Evolutionary conservation across 2,797 vertebrate species (phyloP).

Genomic region (Gymnoscopelus microlampas): DNA sequence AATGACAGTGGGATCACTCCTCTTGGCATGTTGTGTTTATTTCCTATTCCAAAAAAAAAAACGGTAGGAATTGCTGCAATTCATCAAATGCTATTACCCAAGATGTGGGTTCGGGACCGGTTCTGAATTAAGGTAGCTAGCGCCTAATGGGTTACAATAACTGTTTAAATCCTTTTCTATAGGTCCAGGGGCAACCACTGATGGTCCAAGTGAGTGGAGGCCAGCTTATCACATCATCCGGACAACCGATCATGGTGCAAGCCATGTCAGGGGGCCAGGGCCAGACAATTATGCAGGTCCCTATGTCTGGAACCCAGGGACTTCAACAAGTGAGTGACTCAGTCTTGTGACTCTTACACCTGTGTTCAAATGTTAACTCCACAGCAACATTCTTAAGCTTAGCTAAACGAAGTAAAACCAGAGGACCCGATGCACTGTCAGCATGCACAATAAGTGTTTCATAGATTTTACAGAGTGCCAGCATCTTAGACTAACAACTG

Average conservation of each 20-base stretch:
- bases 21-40: conserved; percentile 6
- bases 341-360: background rate
- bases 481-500: too few species aligned
- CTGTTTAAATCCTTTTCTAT: conserved; percentile 19
- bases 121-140: conserved; percentile 6
- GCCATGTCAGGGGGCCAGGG: conserved; percentile 95
- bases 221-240: conserved; percentile 97
- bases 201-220: conserved; percentile 99
- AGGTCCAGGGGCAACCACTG: conserved; percentile 97
- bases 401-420: too few species aligned
- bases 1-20: conserved; percentile 9
- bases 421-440: too few species aligned
- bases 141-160: conserved; percentile 35
- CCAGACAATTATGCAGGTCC: conserved; percentile 99
- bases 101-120: conserved; percentile 5
- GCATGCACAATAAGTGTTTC: too few species aligned
- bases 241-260: conserved; percentile 99
- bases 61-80: conserved; percentile 4
- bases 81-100: conserved; percentile 11
- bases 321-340: conserved; percentile 90
- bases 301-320: conserved; percentile 94
- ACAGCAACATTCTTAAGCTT: too few species aligned
- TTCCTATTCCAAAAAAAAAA: conserved; percentile 8
- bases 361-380: background rate
- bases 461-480: too few species aligned